Base-by-base conservation (phyloP, 2,888 invertebrate species). In the Clostera curtula region DNA sequence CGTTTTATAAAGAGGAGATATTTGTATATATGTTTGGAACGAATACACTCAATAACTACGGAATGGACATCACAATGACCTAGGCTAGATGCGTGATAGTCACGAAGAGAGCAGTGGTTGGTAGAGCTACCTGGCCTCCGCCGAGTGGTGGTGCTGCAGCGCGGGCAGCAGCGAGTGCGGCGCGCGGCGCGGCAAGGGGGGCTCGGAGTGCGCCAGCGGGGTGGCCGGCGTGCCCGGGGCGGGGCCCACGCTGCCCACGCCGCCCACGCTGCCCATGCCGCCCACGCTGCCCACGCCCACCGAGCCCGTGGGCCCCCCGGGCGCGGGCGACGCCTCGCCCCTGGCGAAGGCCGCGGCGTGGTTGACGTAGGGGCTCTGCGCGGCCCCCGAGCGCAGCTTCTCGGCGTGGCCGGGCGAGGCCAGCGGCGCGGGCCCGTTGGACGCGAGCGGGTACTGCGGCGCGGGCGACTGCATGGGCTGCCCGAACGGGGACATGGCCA, bases 401-500 rank as follows among this genome's bases (percentile, higher is more conserved):
- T 85, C 50, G 86, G 84, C 42, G 14, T 40, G 86, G 2, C 61
- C 60, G 31, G 87, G 86, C 16, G 86, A 86, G 8, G 86, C 77
- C 28, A 83, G 80, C 55, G 71, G 56, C 41, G 75, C 67, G 19
- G 87, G 87, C 8, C 90, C 90, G 62, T 90, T 90, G 27, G 86
- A 84, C 48, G 86, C 87, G 74, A 85, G 85, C 55, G 68, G 79
- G 71, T 83, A 86, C 62, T 83, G 79, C 52, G 85, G 84, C 48
- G 87, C 85, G 29, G 88, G 87, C 14, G 88, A 87, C 56, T 87
- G 84, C 71, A 89, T 87, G 31, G 87, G 85, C 51, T 85, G 85
- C 1, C 86, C 89, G 63, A 92, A 93, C 9, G 93, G 92, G 18
- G 92, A 92, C 55, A 92, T 84, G 36, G 90, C 90, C 8, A n/a